Evolutionary conservation across 2,888 invertebrate species (phyloP), one percentile per base, ranked within the genome.

Genomic region (Tethea ocularis): DNA sequence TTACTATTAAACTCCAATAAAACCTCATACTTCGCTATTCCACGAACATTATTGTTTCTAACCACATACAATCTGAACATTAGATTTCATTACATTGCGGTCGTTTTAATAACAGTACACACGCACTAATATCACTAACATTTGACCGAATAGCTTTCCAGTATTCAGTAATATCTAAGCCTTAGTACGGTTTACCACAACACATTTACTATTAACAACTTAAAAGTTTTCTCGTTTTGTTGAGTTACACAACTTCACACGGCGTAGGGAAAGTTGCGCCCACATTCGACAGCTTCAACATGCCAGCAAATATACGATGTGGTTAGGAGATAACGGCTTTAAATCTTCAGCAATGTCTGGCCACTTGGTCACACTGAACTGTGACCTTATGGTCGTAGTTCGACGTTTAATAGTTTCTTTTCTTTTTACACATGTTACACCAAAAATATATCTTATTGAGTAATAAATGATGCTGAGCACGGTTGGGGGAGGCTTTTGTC

Each of bases 151-250:
- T 20, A 10, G 10, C 46, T 6, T 41, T 17, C 10, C 17, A 17
- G 46, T 41, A 33, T 20, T n/a, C n/a, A 46, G 20, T 38, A 1
- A 38, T 46, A 46, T 20, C 17, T 20, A 33, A 33, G 20, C 20
- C 13, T 33, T 1, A 33, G 33, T 20, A 46, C 46, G 55, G 55
- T 55, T 55, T 23, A 22, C 58, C 55, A 17, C 51, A 53, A 46
- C 20, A 10, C 46, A 46, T 17, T 46, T 20, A 60, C 41, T 60
- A 61, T 61, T 62, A 58, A 61, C 59, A 51, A 58, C 62, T 68
- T 64, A 57, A 66, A 68, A 68, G 57, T 68, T 68, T 66, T 61
- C 66, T 64, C 63, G 66, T 66, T 64, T 61, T 61, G 61, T 56
- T 20, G 57, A 61, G 62, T 2, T 60, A 61, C 23, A 20, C 10